phyloP scores from a whole-genome alignment of 1,140 invertebrate species.

The Cydia strobilella region DNA sequence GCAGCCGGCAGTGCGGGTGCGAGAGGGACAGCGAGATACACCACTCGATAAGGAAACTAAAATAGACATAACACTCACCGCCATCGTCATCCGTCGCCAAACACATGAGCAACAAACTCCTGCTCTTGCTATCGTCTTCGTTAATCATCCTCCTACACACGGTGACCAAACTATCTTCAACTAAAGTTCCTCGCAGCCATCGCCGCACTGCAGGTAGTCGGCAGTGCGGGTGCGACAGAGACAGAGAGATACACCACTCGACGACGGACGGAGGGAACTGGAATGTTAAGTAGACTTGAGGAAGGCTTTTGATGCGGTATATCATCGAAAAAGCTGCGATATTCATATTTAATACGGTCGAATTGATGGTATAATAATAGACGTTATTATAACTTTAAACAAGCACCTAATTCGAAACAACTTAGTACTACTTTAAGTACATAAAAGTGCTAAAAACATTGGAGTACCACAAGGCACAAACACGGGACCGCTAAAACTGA shows the following conservation, averaged over 20 bases:
- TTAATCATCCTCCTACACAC: background rate
- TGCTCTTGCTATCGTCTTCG: background rate
- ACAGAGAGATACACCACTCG: slow-evolving; percentile 48
- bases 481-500: slow-evolving; percentile 33
- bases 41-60: too few species aligned
- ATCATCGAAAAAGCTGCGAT: background rate
- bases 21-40: slow-evolving; percentile 41
- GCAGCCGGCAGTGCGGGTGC: slow-evolving; percentile 32
- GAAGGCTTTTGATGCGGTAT: background rate
- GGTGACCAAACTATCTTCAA: background rate
- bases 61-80: too few species aligned
- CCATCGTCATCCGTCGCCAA: background rate
- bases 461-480: background rate
- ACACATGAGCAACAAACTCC: slow-evolving; percentile 27
- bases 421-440: background rate
- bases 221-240: slow-evolving; percentile 37
- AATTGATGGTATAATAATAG: background rate
- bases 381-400: background rate
- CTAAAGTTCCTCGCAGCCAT: slow-evolving; percentile 40
- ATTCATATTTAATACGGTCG: background rate
- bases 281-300: background rate
- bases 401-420: background rate
- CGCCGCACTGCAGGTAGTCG: slow-evolving; percentile 14
- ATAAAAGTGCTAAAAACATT: background rate
- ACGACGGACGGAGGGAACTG: slow-evolving; percentile 43